Evolutionary conservation across 2,797 vertebrate species (phyloP).

Genomic region (Avahi laniger): DNA sequence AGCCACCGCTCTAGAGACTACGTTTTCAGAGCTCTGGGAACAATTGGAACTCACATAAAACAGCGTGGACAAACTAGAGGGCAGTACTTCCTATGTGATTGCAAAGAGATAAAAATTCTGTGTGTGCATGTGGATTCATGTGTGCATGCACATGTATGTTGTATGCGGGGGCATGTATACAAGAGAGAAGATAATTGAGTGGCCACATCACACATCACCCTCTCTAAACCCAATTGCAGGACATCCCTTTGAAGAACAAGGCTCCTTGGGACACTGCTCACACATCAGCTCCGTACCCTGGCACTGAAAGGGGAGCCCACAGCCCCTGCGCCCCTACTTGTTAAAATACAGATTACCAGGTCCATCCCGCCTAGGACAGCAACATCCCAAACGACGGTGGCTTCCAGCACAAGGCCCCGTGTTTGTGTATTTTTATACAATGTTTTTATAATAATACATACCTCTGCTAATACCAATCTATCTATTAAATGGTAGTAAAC

Average conservation of each 20-base stretch:
- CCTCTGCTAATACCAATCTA: not conserved
- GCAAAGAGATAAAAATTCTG: not conserved
- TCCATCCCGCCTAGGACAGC: not conserved
- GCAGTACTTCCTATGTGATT: not conserved
- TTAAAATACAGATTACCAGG: not conserved
- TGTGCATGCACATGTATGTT: not conserved
- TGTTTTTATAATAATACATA: not conserved
- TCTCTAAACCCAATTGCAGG: not conserved
- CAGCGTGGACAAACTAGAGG: not conserved
- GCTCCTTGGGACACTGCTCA: not conserved
- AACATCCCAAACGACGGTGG: not conserved
- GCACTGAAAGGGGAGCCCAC: not conserved
- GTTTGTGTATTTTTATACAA: not conserved
- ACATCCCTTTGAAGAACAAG: not conserved
- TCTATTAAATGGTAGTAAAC: not conserved
- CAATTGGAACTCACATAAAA: not conserved
- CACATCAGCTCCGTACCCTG: fast-evolving
- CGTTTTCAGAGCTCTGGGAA: no score
- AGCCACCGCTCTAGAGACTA: not conserved
- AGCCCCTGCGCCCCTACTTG: not conserved
- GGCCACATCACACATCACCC: not conserved
- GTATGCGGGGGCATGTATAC: fast-evolving
- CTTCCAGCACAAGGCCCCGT: not conserved
- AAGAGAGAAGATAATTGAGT: not conserved
- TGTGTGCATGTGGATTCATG: not conserved